Percentiles rank a stretch among this genome's conserved stretches.
Conservation (phyloP, 2,888 invertebrate genomes). For the Thumatha senex region DNA sequence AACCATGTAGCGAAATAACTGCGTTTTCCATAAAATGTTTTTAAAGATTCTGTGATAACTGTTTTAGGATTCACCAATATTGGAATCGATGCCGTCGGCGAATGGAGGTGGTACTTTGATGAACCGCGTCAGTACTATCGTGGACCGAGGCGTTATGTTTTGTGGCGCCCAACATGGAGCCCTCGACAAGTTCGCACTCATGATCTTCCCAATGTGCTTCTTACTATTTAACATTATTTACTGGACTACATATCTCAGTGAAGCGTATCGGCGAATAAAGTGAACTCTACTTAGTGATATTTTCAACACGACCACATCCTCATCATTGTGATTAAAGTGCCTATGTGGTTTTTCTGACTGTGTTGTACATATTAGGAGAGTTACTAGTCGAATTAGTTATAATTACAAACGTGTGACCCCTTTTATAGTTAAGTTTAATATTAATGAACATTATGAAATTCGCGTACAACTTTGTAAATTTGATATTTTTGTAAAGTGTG, state of each 20-base stretch:
- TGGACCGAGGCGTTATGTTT: constrained; percentile 83
- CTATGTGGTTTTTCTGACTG: constrained; percentile 43
- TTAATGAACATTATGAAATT: constrained; percentile 18
- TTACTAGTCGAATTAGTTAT: constrained; percentile 63
- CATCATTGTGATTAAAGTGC: constrained; percentile 48
- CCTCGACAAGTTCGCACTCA: constrained; percentile 84
- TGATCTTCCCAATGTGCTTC: constrained; percentile 84
- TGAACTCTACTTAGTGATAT: constrained; percentile 25
- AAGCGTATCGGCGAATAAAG: constrained; percentile 69
- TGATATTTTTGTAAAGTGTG: constrained; percentile 19
- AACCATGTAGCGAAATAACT: neutral
- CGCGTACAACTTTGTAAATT: constrained; percentile 15
- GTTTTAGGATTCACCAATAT: constrained; percentile 73
- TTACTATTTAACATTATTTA: constrained; percentile 82
- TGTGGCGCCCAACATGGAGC: constrained; percentile 85
- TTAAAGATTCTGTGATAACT: neutral
- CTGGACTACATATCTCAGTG: constrained; percentile 85
- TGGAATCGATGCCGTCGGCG: constrained; percentile 64
- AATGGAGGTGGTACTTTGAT: constrained; percentile 53
- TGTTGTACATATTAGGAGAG: constrained; percentile 69
- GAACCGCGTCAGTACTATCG: constrained; percentile 63
- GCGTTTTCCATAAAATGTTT: neutral
- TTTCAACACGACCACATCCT: constrained; percentile 24
- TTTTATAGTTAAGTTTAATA: constrained; percentile 20
- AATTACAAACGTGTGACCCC: constrained; percentile 37